These are phyloP conservation scores for Parnassius smintheus DNA, from an alignment of 2,888 invertebrate genomes.

Conservation along the genomic window DNA sequence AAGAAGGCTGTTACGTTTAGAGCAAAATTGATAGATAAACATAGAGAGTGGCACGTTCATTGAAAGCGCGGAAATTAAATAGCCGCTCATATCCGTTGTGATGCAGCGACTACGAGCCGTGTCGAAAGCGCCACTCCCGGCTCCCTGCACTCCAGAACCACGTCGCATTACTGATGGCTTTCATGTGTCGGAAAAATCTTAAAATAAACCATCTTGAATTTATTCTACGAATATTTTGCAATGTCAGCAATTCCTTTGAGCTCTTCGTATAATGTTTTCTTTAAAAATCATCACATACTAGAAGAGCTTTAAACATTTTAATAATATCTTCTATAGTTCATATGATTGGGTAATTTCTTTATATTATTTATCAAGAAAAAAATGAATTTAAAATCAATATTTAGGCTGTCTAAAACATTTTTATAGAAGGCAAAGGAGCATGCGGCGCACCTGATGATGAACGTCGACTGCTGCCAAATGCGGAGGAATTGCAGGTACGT, in stretches of 20 bases:
- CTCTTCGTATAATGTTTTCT: too few species aligned
- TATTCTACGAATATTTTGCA: not conserved
- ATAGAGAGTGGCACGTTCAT: constrained; percentile 61
- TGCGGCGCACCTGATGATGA: too few species aligned
- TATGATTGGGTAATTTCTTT: too few species aligned
- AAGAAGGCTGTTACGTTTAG: constrained; percentile 4
- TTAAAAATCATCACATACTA: too few species aligned
- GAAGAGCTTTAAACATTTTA: too few species aligned
- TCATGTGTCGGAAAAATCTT: constrained; percentile 4
- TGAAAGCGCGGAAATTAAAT: constrained; percentile 77
- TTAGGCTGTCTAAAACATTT: too few species aligned
- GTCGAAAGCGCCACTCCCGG: constrained; percentile 7
- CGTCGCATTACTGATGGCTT: constrained; percentile 13
- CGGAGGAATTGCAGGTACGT: too few species aligned
- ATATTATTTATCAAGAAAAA: too few species aligned
- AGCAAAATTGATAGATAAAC: constrained; percentile 45
- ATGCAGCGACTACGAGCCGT: constrained; percentile 21
- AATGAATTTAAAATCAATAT: too few species aligned
- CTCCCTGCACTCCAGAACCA: constrained; percentile 1
- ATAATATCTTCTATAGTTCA: too few species aligned
- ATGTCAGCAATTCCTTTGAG: not conserved
- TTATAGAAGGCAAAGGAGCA: too few species aligned
- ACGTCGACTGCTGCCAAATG: too few species aligned
- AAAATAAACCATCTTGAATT: not conserved
- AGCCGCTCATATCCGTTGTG: constrained; percentile 72